A percentile compares a stretch with the other conserved stretches of the same genome.
Evolutionary conservation across 2,888 invertebrate species (phyloP).

Genomic region (Cryptosula pallasiana): DNA sequence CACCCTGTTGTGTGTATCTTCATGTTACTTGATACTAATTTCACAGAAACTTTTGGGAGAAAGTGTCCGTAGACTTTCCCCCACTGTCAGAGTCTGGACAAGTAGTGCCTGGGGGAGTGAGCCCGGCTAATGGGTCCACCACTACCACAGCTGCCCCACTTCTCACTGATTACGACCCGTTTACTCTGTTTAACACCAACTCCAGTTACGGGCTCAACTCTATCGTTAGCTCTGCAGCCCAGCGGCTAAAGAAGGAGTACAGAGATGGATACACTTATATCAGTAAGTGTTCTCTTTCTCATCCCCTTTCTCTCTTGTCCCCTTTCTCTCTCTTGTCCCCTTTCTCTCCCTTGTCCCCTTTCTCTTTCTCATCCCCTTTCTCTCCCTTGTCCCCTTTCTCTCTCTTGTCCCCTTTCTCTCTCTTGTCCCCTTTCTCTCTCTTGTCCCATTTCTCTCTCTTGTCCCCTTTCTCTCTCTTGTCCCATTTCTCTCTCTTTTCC

Average conservation of each 20-base stretch:
- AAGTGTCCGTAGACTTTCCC: not conserved
- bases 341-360: too few species aligned
- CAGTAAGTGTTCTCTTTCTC: not conserved
- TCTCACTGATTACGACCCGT: not conserved
- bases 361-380: too few species aligned
- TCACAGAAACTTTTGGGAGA: not conserved
- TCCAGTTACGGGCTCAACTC: constrained; percentile 4
- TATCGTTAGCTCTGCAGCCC: not conserved
- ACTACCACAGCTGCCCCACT: not conserved
- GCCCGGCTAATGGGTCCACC: not conserved
- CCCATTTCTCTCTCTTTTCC: too few species aligned
- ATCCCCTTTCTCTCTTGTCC: too few species aligned
- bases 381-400: too few species aligned
- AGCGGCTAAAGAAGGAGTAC: not conserved
- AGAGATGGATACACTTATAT: not conserved
- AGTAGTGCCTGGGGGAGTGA: not conserved
- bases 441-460: too few species aligned
- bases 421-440: too few species aligned
- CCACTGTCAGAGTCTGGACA: not conserved
- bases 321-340: too few species aligned
- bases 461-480: too few species aligned
- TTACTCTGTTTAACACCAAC: constrained; percentile 7
- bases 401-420: too few species aligned
- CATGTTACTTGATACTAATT: not conserved
- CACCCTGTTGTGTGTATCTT: too few species aligned